These are phyloP conservation scores for Narcine bancroftii DNA, from an alignment of 2,113 vertebrate genomes.

Conservation along the genomic window DNA sequence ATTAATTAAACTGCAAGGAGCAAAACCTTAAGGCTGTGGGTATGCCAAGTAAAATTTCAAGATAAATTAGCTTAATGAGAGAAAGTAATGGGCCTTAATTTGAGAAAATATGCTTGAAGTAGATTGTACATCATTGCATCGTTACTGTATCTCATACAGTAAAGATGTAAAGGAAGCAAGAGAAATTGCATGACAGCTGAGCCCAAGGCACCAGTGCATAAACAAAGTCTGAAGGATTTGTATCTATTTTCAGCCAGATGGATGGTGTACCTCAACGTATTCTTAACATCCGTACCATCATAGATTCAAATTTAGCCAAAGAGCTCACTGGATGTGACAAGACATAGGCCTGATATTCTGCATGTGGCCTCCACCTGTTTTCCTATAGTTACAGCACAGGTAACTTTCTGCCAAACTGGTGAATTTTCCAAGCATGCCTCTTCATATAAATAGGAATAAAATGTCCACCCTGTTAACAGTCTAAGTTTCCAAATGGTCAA, in stretches of 20 bases:
- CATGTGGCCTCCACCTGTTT: no score
- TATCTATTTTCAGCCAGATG: neutral
- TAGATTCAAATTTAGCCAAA: neutral
- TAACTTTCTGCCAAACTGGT: neutral
- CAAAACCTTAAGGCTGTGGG: neutral
- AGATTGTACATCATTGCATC: neutral
- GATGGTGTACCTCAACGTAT: neutral
- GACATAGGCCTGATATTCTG: no score
- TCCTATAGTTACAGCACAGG: no score
- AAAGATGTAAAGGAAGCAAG: no score
- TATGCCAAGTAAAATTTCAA: neutral
- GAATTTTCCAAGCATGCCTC: neutral
- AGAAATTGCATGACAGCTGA: neutral
- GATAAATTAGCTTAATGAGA: neutral
- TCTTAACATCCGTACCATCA: neutral
- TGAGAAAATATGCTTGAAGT: neutral
- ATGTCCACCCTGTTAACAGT: neutral
- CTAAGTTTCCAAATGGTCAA: neutral
- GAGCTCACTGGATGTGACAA: neutral
- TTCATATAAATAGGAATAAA: neutral
- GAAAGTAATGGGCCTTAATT: neutral
- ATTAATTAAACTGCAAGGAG: neutral
- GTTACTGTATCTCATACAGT: neutral
- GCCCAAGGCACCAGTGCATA: neutral
- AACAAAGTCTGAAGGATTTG: neutral